These are phyloP conservation scores for Pseudoips prasinana DNA, from an alignment of 2,888 invertebrate species.

Conservation along the genomic window DNA sequence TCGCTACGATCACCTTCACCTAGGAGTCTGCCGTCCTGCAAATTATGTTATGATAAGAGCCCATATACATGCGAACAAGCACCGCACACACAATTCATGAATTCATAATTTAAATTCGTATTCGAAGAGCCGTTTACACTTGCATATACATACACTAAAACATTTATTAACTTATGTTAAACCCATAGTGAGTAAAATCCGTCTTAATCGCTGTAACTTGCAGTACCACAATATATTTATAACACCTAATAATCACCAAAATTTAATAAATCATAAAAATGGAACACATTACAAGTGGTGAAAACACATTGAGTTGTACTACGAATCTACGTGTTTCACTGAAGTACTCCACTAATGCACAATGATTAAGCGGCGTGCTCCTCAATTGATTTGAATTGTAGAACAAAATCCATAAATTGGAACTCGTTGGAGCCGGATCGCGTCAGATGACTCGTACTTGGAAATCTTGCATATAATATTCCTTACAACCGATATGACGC, in stretches of 20 bases:
- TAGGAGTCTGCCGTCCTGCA: slow-evolving; percentile 56
- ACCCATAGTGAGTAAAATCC: no score
- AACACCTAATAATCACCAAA: no score
- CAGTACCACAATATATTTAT: no score
- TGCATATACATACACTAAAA: no score
- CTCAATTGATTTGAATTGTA: slow-evolving; percentile 71
- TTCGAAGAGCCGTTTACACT: no score
- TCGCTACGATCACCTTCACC: slow-evolving; percentile 75
- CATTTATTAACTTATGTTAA: no score
- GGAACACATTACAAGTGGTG: no score
- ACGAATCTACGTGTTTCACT: slow-evolving; percentile 17
- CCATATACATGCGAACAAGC: slow-evolving; percentile 22
- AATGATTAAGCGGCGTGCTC: slow-evolving; percentile 50
- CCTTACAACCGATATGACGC: no score
- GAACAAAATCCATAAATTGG: slow-evolving; percentile 62
- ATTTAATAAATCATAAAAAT: no score
- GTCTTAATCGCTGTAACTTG: no score
- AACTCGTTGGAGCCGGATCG: slow-evolving; percentile 59
- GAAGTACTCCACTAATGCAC: slow-evolving; percentile 41
- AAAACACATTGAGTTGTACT: no score
- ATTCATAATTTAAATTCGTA: not conserved
- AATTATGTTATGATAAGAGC: slow-evolving; percentile 46
- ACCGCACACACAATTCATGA: slow-evolving; percentile 23
- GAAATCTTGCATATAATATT: slow-evolving; percentile 6
- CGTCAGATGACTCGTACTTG: slow-evolving; percentile 37